Conservation (phyloP, 2,888 invertebrate species). For the Protodeltote pygarga region DNA sequence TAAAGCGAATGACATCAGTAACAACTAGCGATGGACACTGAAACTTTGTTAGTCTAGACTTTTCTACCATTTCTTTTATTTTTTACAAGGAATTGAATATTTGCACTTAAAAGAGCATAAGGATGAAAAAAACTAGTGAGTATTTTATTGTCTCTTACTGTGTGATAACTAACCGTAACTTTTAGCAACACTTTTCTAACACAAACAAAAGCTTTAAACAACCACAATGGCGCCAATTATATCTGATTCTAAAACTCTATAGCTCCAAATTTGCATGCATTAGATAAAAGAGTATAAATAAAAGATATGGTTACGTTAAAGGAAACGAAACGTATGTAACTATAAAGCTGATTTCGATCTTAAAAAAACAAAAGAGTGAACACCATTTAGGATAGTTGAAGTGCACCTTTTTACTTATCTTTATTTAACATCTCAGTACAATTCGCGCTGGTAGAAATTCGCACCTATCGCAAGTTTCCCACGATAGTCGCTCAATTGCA, state of each 20-base stretch:
- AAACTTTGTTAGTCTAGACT: slow-evolving; percentile 2
- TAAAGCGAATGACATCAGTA: slow-evolving; percentile 29
- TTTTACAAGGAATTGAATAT: not conserved
- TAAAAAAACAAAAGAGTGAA: slow-evolving; percentile 49
- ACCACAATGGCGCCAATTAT: slow-evolving; percentile 39
- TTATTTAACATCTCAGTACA: slow-evolving; percentile 66
- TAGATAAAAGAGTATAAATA: slow-evolving; percentile 53
- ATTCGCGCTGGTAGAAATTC: slow-evolving; percentile 68
- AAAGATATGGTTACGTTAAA: slow-evolving; percentile 52
- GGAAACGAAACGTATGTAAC: slow-evolving; percentile 52
- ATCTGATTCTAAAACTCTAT: slow-evolving; percentile 44
- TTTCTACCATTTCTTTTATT: not conserved
- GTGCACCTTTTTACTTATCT: slow-evolving; percentile 63
- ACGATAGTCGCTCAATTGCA: slow-evolving; percentile 40
- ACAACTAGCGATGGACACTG: slow-evolving; percentile 8
- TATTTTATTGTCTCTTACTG: not conserved
- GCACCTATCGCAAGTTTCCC: slow-evolving; percentile 64
- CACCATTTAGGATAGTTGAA: slow-evolving; percentile 55
- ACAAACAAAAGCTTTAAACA: slow-evolving; percentile 14
- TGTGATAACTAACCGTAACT: slow-evolving; percentile 10
- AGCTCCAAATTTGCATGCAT: slow-evolving; percentile 48
- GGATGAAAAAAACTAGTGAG: not conserved
- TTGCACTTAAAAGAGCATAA: not conserved
- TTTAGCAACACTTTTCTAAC: slow-evolving; percentile 25
- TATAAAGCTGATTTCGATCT: slow-evolving; percentile 60